phyloP scores from a whole-genome alignment of 2,888 invertebrate genomes.

The Candidula unifasciata region DNA sequence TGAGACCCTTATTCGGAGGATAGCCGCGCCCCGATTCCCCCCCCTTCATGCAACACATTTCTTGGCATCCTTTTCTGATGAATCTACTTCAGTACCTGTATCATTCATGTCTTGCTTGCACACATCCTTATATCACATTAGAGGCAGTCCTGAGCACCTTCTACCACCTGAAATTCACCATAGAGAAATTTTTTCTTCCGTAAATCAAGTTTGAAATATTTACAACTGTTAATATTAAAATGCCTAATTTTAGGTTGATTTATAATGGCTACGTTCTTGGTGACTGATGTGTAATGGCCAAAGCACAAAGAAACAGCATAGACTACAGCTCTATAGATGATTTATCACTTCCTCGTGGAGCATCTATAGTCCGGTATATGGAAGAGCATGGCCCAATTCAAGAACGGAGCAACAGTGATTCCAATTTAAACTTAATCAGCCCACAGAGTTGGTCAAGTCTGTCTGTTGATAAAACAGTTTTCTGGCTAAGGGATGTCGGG shows the following conservation, averaged over 20 bases:
- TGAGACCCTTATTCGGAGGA: too few relatives aligned
- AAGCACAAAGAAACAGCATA: conserved; percentile 56
- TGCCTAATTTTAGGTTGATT: conserved; percentile 5
- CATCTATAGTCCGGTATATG: conserved; percentile 56
- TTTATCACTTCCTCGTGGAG: conserved; percentile 66
- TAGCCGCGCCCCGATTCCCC: too few relatives aligned
- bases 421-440: conserved; percentile 64
- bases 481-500: conserved; percentile 34
- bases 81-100: too few relatives aligned
- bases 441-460: conserved; percentile 71
- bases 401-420: conserved; percentile 74
- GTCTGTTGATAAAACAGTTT: conserved; percentile 66
- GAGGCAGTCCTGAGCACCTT: too few relatives aligned
- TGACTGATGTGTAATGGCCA: conserved; percentile 49
- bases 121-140: too few relatives aligned
- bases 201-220: background rate
- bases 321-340: conserved; percentile 67
- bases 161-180: too few relatives aligned
- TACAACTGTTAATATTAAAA: background rate
- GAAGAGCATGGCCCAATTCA: conserved; percentile 62
- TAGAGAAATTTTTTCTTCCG: too few relatives aligned
- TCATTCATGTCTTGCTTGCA: too few relatives aligned
- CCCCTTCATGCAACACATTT: too few relatives aligned
- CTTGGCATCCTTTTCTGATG: too few relatives aligned
- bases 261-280: background rate